Evolutionary conservation across 2,888 invertebrate genomes (phyloP), one percentile per base, ranked within the genome.

Genomic region (Crepidodera aurea): DNA sequence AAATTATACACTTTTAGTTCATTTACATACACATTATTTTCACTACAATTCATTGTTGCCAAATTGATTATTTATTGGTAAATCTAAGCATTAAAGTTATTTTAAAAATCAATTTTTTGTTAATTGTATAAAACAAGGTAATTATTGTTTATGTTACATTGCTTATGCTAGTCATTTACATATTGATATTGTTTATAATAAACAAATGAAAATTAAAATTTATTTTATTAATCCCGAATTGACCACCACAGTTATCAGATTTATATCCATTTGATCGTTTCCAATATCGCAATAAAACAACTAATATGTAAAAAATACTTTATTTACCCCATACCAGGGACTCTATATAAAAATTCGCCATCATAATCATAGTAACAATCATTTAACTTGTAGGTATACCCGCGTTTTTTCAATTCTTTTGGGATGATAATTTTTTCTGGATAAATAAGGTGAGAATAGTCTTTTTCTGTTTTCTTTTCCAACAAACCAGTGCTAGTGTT

Each of bases 361-460:
- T 92, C 90, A 77, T 88, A 85, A 75, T 92, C 91, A 79, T 93
- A 94, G 77, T 88, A 94, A 71, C 90, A 90, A 79, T 93, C 91
- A 66, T 89, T 86, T 0, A 92, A 83, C 81, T 88, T 89, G 75
- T 91, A 93, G 6, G 88, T 88, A 40, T 84, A 87, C 19, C 88
- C 90, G 72, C 78, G 80, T 69, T 86, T 87, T 69, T 84, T 85
- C 29, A 87, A 82, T 53, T 87, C 84, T 70, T 84, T 85, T 2
- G 93, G 92, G 66, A 93, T 91, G 68, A 83, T 83, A 64, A 93
- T 91, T 73, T 82, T 83, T 65, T 87, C 85, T 29, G 86, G 84
- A 74, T 88, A 89, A 29, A 72, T 67, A 51, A 80, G 70, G 67
- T 78, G 74, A 22, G 70, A 65, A 50, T 69, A 54, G 67, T 74